Evolutionary conservation across 2,113 vertebrate genomes (phyloP).

Genomic region (Eulemur macaco): DNA sequence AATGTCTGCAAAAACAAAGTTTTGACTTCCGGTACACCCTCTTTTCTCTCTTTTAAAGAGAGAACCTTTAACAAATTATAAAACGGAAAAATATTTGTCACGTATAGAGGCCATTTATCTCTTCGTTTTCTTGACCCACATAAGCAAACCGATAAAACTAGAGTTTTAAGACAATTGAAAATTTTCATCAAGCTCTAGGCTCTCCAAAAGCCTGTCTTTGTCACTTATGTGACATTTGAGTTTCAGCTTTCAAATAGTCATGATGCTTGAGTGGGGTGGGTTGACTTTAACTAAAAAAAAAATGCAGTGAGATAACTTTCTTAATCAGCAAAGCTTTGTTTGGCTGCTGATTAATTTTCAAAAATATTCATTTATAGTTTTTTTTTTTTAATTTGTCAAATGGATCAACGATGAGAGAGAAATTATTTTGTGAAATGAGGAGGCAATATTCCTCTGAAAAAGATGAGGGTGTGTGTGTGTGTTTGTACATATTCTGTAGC

Average conservation of each 20-base stretch:
- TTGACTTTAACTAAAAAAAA: background rate
- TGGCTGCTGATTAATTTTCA: background rate
- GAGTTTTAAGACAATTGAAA: background rate
- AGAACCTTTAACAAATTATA: background rate
- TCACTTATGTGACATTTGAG: background rate
- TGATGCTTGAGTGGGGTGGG: background rate
- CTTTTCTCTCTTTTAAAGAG: background rate
- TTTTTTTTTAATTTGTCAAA: background rate
- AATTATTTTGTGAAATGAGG: background rate
- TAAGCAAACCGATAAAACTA: background rate
- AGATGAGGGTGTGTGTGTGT: background rate
- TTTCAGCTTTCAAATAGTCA: slow-evolving; percentile 42
- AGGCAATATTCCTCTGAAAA: background rate
- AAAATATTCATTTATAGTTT: background rate
- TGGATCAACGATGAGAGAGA: background rate
- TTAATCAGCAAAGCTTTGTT: background rate
- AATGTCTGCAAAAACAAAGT: slow-evolving; percentile 19
- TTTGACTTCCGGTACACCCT: background rate
- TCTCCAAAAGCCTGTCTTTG: background rate
- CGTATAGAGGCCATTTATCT: background rate
- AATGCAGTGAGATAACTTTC: background rate
- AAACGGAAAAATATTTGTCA: background rate
- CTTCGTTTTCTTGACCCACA: background rate
- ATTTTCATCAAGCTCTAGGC: background rate
- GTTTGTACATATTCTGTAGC: rapidly evolving